Percentiles rank a stretch among this genome's conserved stretches.
Conservation (phyloP, 2,888 invertebrate species). For the Drosophila emarginata region DNA sequence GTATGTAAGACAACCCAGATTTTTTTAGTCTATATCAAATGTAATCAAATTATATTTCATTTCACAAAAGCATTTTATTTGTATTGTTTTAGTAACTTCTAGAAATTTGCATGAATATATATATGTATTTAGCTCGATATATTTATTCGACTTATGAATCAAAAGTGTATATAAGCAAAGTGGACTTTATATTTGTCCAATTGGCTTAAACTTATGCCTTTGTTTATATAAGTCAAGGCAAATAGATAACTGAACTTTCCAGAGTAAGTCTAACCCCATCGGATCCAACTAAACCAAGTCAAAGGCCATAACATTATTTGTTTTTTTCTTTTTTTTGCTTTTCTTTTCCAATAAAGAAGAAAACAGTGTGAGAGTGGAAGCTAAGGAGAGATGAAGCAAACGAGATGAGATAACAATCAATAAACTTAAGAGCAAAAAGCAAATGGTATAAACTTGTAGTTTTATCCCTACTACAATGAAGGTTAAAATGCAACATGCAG, state of each 20-base stretch:
- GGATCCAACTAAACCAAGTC: neutral
- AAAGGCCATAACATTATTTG: neutral
- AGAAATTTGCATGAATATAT: too few species aligned
- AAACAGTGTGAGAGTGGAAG: too few species aligned
- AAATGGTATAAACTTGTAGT: conserved; percentile 43
- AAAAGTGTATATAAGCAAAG: too few species aligned
- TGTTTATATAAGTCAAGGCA: neutral
- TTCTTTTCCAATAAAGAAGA: neutral
- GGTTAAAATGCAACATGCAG: conserved; percentile 52
- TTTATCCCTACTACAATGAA: conserved; percentile 45
- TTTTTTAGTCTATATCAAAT: too few species aligned
- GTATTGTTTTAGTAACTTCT: too few species aligned
- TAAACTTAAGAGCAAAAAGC: neutral
- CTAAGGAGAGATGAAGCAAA: conserved; percentile 14
- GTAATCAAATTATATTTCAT: too few species aligned
- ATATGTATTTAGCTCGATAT: too few species aligned
- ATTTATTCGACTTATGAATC: too few species aligned
- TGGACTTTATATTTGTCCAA: too few species aligned
- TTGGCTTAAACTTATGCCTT: neutral
- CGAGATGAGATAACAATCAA: conserved; percentile 23
- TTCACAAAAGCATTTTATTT: too few species aligned
- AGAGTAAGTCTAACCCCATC: neutral
- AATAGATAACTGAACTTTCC: neutral
- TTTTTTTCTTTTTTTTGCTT: neutral
- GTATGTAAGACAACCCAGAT: too few species aligned